These are phyloP conservation scores for Apodemia mormo DNA, from an alignment of 2,888 invertebrate genomes.

Conservation along the genomic window DNA sequence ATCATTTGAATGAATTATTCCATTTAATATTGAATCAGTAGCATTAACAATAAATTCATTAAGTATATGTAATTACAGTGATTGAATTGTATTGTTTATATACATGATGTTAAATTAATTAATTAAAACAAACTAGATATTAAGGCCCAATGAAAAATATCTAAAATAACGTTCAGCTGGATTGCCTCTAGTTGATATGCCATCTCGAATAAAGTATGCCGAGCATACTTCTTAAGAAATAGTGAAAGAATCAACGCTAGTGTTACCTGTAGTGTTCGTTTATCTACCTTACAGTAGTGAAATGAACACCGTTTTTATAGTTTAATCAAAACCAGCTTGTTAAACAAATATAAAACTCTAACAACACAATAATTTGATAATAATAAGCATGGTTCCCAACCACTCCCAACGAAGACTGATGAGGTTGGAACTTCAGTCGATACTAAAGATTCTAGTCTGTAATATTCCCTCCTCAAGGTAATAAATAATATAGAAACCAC, in stretches of 20 bases:
- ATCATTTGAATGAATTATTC: slow-evolving; percentile 41
- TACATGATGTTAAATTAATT: slow-evolving; percentile 34
- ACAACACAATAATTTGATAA: not conserved
- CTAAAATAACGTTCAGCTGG: slow-evolving; percentile 27
- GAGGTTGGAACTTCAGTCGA: too few species aligned
- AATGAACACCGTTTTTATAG: slow-evolving; percentile 43
- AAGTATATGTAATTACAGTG: slow-evolving; percentile 54
- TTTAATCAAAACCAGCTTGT: slow-evolving; percentile 20
- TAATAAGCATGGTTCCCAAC: not conserved
- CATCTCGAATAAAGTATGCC: slow-evolving; percentile 57
- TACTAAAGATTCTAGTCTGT: too few species aligned
- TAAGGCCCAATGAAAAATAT: slow-evolving; percentile 68
- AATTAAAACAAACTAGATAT: slow-evolving; percentile 30
- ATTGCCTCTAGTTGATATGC: slow-evolving; percentile 19
- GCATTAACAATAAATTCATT: slow-evolving; percentile 65
- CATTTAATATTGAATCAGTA: slow-evolving; percentile 43
- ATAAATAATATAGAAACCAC: too few species aligned
- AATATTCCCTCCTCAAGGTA: too few species aligned
- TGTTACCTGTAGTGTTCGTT: slow-evolving; percentile 42
- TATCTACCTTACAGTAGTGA: slow-evolving; percentile 57
- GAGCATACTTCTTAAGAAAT: slow-evolving; percentile 60
- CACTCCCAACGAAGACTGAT: not conserved
- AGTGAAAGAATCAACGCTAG: slow-evolving; percentile 31
- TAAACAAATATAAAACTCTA: slow-evolving; percentile 17
- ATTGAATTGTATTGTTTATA: slow-evolving; percentile 53